phyloP scores from a whole-genome alignment of 2,888 invertebrate species.

The Amaurobius ferox region DNA sequence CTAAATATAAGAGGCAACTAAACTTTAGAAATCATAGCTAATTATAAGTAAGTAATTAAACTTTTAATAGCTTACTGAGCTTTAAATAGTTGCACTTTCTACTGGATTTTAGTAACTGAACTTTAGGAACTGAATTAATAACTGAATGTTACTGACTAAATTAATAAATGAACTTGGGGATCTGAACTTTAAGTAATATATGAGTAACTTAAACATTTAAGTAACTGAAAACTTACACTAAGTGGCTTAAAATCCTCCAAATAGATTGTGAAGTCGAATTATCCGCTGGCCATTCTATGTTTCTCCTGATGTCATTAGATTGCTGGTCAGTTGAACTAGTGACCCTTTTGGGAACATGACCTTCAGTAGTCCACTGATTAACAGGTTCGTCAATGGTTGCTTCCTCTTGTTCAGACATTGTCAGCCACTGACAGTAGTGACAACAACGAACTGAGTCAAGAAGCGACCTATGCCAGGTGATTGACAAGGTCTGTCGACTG shows the following conservation, averaged over 20 bases:
- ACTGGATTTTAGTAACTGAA: too few relatives aligned
- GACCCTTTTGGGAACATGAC: not conserved
- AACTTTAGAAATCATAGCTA: too few relatives aligned
- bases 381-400: constrained; percentile 5
- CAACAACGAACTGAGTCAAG: not conserved
- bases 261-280: constrained; percentile 54
- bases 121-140: too few relatives aligned
- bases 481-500: constrained; percentile 49
- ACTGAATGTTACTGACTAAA: too few relatives aligned
- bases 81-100: too few relatives aligned
- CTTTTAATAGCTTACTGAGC: too few relatives aligned
- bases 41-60: too few relatives aligned
- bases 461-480: constrained; percentile 25
- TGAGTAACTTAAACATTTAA: too few relatives aligned
- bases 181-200: too few relatives aligned
- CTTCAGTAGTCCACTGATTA: constrained; percentile 15
- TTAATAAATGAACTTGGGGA: too few relatives aligned
- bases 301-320: constrained; percentile 2
- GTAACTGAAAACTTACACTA: constrained; percentile 69
- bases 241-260: constrained; percentile 61
- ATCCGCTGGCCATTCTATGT: constrained; percentile 51
- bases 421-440: not conserved
- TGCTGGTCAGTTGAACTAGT: constrained; percentile 1
- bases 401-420: constrained; percentile 48
- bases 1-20: too few relatives aligned